These are phyloP conservation scores for Menidia beryllina DNA, from an alignment of 2,113 vertebrate genomes.

Conservation along the genomic window DNA sequence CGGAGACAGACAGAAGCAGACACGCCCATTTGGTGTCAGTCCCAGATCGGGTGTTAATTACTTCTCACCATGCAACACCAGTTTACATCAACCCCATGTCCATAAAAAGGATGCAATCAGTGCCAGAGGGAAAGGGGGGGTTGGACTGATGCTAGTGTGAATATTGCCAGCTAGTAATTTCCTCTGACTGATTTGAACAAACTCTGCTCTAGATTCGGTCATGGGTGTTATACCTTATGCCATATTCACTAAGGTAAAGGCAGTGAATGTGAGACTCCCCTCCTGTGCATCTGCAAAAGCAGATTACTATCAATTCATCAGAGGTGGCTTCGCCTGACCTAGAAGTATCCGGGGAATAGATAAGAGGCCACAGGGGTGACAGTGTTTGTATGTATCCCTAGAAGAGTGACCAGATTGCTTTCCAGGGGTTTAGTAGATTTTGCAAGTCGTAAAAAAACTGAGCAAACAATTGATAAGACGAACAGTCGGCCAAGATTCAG, in stretches of 20 bases:
- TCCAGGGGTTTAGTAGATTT: conserved; percentile 49
- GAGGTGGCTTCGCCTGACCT: conserved; percentile 61
- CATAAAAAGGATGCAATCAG: conserved; percentile 51
- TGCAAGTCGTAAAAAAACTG: too few relatives aligned
- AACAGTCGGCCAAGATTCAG: conserved; percentile 43
- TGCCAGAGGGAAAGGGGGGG: conserved; percentile 24
- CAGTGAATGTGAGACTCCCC: conserved; percentile 43
- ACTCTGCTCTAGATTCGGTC: conserved; percentile 35
- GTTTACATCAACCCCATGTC: conserved; percentile 62
- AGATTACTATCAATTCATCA: conserved; percentile 70
- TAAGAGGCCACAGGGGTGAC: conserved; percentile 50
- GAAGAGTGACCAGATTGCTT: conserved; percentile 50
- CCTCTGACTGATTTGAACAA: conserved; percentile 29
- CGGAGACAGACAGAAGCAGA: conserved; percentile 53
- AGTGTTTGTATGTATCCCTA: conserved; percentile 53
- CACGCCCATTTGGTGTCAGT: conserved; percentile 49
- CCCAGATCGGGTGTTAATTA: conserved; percentile 75
- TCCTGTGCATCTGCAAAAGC: conserved; percentile 55
- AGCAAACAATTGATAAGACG: conserved; percentile 15
- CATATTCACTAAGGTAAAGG: too few relatives aligned
- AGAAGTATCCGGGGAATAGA: conserved; percentile 41
- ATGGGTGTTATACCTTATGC: conserved; percentile 45
- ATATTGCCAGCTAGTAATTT: conserved; percentile 12
- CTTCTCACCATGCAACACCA: conserved; percentile 63
- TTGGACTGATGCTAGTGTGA: conserved; percentile 24